Conservation (phyloP, 2,113 vertebrate species). For the Clarias magur region DNA sequence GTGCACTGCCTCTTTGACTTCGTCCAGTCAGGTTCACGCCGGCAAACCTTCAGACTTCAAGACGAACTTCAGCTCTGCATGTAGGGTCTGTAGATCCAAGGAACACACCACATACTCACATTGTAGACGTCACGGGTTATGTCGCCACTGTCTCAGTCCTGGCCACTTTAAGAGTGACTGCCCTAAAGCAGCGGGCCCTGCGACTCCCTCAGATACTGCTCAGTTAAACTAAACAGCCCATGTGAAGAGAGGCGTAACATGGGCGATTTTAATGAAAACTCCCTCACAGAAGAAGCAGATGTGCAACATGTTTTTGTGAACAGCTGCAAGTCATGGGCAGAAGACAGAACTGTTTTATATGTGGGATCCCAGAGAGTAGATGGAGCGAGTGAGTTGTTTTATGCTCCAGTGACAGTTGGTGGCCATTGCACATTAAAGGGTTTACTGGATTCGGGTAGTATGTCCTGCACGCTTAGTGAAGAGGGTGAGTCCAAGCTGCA, state of each 20-base stretch:
- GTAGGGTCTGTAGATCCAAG: background rate
- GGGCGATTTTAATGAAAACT: too few species aligned
- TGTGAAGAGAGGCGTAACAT: too few species aligned
- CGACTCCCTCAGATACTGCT: too few species aligned
- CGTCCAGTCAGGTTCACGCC: background rate
- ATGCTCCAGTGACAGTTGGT: background rate
- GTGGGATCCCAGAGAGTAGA: background rate
- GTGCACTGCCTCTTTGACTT: background rate
- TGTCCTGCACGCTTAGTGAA: background rate
- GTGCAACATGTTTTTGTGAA: background rate
- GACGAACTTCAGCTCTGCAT: background rate
- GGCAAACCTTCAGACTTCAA: too few species aligned
- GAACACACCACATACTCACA: slow-evolving; percentile 11
- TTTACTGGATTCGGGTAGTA: background rate
- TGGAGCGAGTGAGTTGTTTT: background rate
- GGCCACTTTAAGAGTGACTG: slow-evolving; percentile 16
- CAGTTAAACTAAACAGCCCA: too few species aligned
- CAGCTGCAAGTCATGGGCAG: background rate
- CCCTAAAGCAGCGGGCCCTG: background rate
- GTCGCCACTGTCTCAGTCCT: background rate
- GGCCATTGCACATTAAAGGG: background rate
- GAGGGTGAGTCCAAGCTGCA: background rate
- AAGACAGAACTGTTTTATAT: background rate
- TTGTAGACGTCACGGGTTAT: background rate
- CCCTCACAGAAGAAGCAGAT: background rate